Conservation (phyloP, 2,113 vertebrate genomes). For the Platycercus adscitus region DNA sequence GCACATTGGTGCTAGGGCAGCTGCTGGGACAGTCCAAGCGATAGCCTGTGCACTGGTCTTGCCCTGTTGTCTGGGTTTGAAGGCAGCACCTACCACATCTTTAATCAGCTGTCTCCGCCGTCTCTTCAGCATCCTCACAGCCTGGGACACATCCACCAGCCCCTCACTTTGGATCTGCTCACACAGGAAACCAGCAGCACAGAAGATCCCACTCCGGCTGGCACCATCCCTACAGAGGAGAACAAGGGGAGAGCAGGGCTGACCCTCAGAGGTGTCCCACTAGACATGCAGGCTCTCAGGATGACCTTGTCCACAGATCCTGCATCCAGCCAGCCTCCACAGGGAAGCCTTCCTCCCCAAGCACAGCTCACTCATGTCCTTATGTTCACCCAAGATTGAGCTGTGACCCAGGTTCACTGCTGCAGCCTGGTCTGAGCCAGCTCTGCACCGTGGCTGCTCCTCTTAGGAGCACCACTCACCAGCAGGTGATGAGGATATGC, state of each 20-base stretch:
- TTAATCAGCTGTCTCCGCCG: slow-evolving; percentile 39
- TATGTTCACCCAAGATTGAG: background rate
- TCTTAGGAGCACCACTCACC: slow-evolving; percentile 11
- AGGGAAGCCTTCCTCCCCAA: background rate
- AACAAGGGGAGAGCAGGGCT: background rate
- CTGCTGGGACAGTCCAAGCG: background rate
- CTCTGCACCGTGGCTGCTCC: background rate
- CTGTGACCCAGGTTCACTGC: background rate
- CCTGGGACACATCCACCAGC: slow-evolving; percentile 65
- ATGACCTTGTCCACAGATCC: background rate
- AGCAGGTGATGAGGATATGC: slow-evolving; percentile 47
- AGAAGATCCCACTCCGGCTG: slow-evolving; percentile 59
- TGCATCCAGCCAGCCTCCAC: background rate
- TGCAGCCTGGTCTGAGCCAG: background rate
- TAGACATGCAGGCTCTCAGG: background rate
- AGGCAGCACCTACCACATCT: slow-evolving; percentile 49
- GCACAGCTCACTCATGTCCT: background rate
- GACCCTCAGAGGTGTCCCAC: background rate
- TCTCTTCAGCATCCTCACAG: slow-evolving; percentile 49
- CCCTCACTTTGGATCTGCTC: slow-evolving; percentile 65
- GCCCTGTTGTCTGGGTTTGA: background rate
- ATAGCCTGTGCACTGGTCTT: background rate
- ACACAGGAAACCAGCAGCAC: slow-evolving; percentile 57
- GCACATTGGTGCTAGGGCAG: background rate
- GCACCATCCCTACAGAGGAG: slow-evolving; percentile 30